phyloP scores from a whole-genome alignment of 1,140 invertebrate species.

The Whitmania pigra region DNA sequence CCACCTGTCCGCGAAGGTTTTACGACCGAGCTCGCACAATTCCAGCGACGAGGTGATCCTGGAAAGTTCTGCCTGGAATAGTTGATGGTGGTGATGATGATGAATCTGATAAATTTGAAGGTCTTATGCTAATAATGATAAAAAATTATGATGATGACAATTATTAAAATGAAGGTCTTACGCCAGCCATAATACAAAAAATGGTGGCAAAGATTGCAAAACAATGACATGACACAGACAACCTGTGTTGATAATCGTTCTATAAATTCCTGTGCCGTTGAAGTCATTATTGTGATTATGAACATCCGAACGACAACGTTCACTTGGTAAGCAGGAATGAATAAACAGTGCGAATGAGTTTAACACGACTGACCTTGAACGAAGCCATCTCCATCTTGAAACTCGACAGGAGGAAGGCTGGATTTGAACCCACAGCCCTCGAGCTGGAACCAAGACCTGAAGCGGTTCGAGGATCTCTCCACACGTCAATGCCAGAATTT shows the following conservation, averaged over 20 bases:
- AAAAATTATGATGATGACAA: too few relatives aligned
- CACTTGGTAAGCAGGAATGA: too few relatives aligned
- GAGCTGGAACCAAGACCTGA: neutral
- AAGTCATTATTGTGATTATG: too few relatives aligned
- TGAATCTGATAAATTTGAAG: too few relatives aligned
- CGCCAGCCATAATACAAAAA: too few relatives aligned
- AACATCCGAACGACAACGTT: neutral
- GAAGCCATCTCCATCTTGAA: conserved; percentile 2
- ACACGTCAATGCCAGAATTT: neutral
- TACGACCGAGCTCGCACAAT: neutral
- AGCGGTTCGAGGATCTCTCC: neutral
- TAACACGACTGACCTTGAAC: neutral
- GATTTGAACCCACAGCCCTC: neutral
- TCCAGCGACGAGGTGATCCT: neutral
- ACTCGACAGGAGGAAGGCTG: neutral
- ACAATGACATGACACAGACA: too few relatives aligned
- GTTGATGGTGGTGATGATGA: too few relatives aligned
- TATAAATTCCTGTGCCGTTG: too few relatives aligned
- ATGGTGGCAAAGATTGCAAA: too few relatives aligned
- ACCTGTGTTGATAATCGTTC: too few relatives aligned
- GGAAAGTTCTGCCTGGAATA: conserved; percentile 5
- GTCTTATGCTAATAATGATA: too few relatives aligned
- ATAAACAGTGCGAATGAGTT: neutral
- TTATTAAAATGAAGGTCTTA: too few relatives aligned
- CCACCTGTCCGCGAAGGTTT: neutral